Evolutionary conservation across 1,140 invertebrate species (phyloP).

Genomic region (Phocides pigmalion): DNA sequence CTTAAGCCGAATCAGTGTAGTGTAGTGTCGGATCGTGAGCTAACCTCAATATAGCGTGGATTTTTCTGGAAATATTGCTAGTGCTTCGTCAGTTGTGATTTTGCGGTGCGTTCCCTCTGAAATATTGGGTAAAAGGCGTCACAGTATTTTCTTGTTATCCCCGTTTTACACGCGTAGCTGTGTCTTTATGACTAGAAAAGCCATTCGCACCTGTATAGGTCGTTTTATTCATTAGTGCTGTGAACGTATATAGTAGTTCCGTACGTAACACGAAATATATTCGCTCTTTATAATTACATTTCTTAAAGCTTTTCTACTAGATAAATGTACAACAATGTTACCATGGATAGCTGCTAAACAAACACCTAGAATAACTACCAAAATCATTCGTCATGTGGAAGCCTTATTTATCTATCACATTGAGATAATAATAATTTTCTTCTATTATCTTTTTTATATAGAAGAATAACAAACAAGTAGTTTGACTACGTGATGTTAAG

Average conservation of each 20-base stretch:
- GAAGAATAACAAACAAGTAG: too few species aligned
- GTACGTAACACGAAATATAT: neutral
- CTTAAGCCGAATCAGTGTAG: conserved; percentile 30
- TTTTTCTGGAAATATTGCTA: conserved; percentile 20
- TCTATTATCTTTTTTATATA: too few species aligned
- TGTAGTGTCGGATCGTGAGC: conserved; percentile 20
- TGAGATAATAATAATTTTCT: too few species aligned
- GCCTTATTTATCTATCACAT: too few species aligned
- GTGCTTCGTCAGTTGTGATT: conserved; percentile 20
- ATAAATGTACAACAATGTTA: too few species aligned
- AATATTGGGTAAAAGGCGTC: conserved; percentile 25
- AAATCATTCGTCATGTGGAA: too few species aligned
- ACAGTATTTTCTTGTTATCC: conserved; percentile 31
- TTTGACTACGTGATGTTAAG: too few species aligned
- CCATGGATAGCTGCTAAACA: too few species aligned
- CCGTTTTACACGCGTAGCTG: conserved; percentile 15
- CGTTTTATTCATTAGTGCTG: conserved; percentile 1
- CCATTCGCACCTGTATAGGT: conserved; percentile 14
- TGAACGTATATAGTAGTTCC: neutral
- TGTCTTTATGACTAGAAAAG: conserved; percentile 25
- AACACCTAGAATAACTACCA: too few species aligned
- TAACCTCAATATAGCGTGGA: conserved; percentile 19
- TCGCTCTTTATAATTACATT: too few species aligned
- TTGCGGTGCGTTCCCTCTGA: conserved; percentile 26
- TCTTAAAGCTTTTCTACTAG: too few species aligned